Evolutionary conservation across 2,888 invertebrate genomes (phyloP), one percentile per base, ranked within the genome.

Genomic region (Ypsolopha sequella): DNA sequence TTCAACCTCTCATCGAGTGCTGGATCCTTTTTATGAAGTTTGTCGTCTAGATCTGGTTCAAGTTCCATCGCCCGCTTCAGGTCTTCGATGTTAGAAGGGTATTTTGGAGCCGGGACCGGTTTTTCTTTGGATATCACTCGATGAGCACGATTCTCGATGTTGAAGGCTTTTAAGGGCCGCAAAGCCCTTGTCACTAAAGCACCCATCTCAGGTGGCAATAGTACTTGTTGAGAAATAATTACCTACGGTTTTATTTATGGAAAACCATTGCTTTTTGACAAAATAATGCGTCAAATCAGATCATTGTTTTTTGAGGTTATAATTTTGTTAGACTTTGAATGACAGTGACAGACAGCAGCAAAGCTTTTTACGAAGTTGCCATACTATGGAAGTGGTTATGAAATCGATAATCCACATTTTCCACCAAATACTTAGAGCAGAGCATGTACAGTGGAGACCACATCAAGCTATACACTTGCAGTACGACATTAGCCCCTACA

Each of bases 61-160:
- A 88, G 76, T 76, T 90, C 87, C 36, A 90, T 71, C 0, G 93
- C 79, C 54, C 90, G 84, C 62, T 93, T 88, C 62, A 92, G 82
- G 70, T 92, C 91, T 60, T 88, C 84, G 43, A 89, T 58, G 57
- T 90, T 90, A 1, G 88, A 76, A 33, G 90, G 86, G 70, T 90
- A 89, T 64, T 78, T 88, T 0, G 95, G 95, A n/a, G 95, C 94
- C 35, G 91, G 88, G 6, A 85, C 88, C 10, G 84, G 85, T 67
- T 92, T 92, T 45, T 91, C 90, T 66, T 87, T 87, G 0, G 90
- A 88, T 58, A 95, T 89, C 14, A 91, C 75, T 62, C 90, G 91
- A 62, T 92, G 91, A 34, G 93, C 94, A 56, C 95, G 89, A 72
- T 89, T 91, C 69, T 94, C 95, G 2, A 93, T 88, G 75, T 95